Conservation (phyloP, 1,140 invertebrate species). For the Drosophila parvula region DNA sequence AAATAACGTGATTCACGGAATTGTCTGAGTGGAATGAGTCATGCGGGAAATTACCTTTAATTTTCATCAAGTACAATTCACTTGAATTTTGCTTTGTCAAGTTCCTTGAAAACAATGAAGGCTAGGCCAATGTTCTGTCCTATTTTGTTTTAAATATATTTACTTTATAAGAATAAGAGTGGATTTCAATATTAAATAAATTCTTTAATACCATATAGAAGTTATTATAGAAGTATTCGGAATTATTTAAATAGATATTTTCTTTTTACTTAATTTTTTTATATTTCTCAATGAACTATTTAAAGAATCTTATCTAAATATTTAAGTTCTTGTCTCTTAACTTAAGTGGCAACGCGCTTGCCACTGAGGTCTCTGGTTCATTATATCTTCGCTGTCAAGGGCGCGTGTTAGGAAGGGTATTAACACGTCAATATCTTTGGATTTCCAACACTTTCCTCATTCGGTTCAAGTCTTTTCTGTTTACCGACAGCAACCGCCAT, state of each 20-base stretch:
- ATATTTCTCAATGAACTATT: neutral
- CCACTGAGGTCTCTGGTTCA: neutral
- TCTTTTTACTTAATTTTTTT: no score
- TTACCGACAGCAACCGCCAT: constrained; percentile 48
- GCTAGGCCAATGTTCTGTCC: neutral
- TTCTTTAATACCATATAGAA: no score
- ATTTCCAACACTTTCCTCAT: constrained; percentile 1
- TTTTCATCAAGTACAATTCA: neutral
- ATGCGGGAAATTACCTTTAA: constrained; percentile 2
- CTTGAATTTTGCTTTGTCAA: neutral
- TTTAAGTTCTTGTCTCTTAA: neutral
- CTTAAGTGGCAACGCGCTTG: neutral
- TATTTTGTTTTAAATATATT: no score
- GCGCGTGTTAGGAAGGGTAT: constrained; percentile 14
- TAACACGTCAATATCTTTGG: constrained; percentile 17
- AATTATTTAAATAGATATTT: no score
- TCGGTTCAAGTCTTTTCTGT: constrained; percentile 29
- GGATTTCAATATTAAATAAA: no score
- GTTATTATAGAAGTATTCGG: no score
- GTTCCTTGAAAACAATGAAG: neutral
- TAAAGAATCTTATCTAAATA: neutral
- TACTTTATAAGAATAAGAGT: no score
- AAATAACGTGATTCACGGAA: constrained; percentile 13
- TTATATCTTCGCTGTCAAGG: constrained; percentile 10
- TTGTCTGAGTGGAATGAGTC: constrained; percentile 6